Evolutionary conservation across 2,888 invertebrate species (phyloP).

Genomic region (Leucophenga montana): DNA sequence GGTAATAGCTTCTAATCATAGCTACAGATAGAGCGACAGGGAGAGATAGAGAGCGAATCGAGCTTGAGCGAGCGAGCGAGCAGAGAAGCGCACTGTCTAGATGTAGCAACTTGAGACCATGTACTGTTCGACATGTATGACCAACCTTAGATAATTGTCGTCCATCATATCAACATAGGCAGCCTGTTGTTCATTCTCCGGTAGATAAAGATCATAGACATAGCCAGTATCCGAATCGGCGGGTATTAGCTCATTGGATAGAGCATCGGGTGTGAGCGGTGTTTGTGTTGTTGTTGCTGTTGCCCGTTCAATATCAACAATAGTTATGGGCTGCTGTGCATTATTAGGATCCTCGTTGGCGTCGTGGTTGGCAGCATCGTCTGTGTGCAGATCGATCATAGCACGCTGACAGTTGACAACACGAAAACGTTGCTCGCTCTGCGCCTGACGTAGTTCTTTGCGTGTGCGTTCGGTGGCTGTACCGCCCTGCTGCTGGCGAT

Average conservation of each 20-base stretch:
- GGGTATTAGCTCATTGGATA: conserved; percentile 30
- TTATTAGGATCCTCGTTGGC: conserved; percentile 4
- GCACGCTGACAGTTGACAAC: conserved; percentile 77
- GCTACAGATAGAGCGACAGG: neutral
- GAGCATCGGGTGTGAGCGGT: neutral
- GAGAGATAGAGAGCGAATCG: neutral
- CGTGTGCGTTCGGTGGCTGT: conserved; percentile 74
- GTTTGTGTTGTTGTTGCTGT: conserved; percentile 21
- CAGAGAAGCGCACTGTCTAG: conserved; percentile 46
- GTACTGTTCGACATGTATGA: conserved; percentile 71
- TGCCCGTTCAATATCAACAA: conserved; percentile 76
- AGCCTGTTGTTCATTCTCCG: conserved; percentile 74
- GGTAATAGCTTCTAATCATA: neutral
- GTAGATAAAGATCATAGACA: conserved; percentile 80
- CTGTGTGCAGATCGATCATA: conserved; percentile 38
- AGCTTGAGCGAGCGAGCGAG: neutral
- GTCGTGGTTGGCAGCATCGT: neutral
- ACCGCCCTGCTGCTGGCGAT: conserved; percentile 66
- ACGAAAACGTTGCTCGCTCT: conserved; percentile 76
- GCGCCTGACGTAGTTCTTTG: conserved; percentile 72
- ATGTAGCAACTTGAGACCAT: conserved; percentile 69
- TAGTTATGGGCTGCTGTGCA: conserved; percentile 69
- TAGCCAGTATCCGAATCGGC: conserved; percentile 72
- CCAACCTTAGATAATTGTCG: conserved; percentile 73
- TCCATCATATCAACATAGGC: conserved; percentile 72